phyloP scores from a whole-genome alignment of 53 echinoderm and acorn worm species.

The Astropecten irregularis region DNA sequence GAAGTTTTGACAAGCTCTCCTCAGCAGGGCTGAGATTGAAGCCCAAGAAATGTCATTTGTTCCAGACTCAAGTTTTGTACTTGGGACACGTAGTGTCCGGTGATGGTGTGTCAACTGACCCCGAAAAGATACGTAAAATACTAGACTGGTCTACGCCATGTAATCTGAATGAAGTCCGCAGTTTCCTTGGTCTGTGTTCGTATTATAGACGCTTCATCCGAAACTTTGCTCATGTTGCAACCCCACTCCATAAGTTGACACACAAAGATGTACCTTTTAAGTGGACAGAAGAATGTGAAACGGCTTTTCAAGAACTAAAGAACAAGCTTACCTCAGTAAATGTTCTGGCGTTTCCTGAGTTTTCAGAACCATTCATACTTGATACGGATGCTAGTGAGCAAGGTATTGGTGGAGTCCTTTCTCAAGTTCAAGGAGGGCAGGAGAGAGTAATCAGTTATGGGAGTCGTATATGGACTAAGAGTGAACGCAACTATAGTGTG shows the following conservation, averaged over 20 bases:
- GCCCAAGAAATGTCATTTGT: slow-evolving; percentile 47
- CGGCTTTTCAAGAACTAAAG: slow-evolving; percentile 15
- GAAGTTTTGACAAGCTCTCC: slow-evolving; percentile 16
- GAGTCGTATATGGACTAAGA: slow-evolving; percentile 23
- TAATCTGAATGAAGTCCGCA: slow-evolving; percentile 43
- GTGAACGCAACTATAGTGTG: slow-evolving; percentile 32
- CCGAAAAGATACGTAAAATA: slow-evolving; percentile 31
- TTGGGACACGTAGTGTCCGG: slow-evolving; percentile 48
- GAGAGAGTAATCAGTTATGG: slow-evolving; percentile 21
- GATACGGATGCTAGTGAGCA: slow-evolving; percentile 34
- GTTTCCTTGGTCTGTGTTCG: slow-evolving; percentile 6
- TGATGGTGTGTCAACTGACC: slow-evolving; percentile 27
- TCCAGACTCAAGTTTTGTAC: slow-evolving; percentile 23
- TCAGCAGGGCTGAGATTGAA: slow-evolving; percentile 44
- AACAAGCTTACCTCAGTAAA: slow-evolving; percentile 1
- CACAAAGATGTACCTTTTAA: slow-evolving; percentile 18
- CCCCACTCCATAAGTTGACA: slow-evolving; percentile 17
- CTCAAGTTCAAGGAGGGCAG: slow-evolving; percentile 19
- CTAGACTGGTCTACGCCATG: slow-evolving; percentile 22
- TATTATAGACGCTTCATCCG: slow-evolving; percentile 17
- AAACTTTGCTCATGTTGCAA: slow-evolving; percentile 8
- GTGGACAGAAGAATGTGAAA: slow-evolving; percentile 27
- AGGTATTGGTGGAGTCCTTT: slow-evolving; percentile 19
- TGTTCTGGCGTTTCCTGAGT: slow-evolving; percentile 24
- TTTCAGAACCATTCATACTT: slow-evolving; percentile 1